Conservation (phyloP, 2,888 invertebrate genomes). For the Heliconius erato region DNA sequence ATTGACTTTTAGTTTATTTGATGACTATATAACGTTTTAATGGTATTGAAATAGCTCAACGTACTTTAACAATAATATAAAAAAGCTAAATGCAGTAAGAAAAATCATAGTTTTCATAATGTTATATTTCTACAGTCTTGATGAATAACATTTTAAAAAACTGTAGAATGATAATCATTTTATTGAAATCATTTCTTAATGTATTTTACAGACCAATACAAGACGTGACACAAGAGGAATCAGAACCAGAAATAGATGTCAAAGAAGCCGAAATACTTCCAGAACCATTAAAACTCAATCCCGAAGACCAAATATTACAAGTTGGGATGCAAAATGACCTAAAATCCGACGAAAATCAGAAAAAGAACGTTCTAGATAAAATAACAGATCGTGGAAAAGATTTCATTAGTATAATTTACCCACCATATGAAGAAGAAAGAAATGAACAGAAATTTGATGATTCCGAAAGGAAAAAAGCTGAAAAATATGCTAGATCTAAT, state of each 20-base stretch:
- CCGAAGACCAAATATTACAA: conserved; percentile 87
- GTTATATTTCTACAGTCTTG: no score
- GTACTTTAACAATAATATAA: no score
- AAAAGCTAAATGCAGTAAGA: no score
- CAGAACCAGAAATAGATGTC: conserved; percentile 36
- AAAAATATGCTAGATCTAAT: conserved; percentile 78
- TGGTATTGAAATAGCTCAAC: no score
- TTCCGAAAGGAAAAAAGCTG: conserved; percentile 78
- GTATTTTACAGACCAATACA: conserved; percentile 48
- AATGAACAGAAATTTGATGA: conserved; percentile 79
- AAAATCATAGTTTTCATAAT: no score
- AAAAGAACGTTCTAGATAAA: conserved; percentile 78
- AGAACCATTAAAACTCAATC: conserved; percentile 85
- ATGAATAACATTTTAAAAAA: no score
- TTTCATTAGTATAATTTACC: conserved; percentile 79
- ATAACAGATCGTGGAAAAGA: conserved; percentile 79
- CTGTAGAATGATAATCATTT: not conserved
- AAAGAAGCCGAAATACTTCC: conserved; percentile 60
- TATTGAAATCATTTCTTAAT: not conserved
- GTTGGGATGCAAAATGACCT: conserved; percentile 68
- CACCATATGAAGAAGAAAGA: conserved; percentile 75
- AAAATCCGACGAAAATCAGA: conserved; percentile 65
- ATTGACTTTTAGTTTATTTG: no score
- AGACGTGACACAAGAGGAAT: conserved; percentile 44
- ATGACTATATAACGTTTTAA: no score